These are phyloP conservation scores for Nannoperca australis DNA, from an alignment of 2,797 vertebrate genomes.

Conservation along the genomic window DNA sequence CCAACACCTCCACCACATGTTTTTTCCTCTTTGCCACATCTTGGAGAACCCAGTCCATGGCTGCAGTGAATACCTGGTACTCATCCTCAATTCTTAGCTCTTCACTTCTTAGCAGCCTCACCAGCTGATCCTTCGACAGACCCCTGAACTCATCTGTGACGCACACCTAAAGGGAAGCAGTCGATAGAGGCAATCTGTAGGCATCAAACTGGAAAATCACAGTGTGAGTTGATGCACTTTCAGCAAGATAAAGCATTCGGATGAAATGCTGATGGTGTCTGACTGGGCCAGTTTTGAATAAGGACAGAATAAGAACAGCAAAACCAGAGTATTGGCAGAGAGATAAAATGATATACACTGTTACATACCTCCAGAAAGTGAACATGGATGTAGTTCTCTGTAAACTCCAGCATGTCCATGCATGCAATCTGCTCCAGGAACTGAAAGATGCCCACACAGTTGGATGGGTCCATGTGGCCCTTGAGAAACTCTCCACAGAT, in stretches of 20 bases:
- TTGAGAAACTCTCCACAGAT: constrained; percentile 96
- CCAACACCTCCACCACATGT: constrained; percentile 92
- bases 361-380: constrained; percentile 92
- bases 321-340: background rate
- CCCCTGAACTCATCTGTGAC: constrained; percentile 91
- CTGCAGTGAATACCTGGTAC: constrained; percentile 95
- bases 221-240: background rate
- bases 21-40: constrained; percentile 93
- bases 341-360: background rate
- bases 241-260: background rate
- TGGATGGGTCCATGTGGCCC: constrained; percentile 92
- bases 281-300: background rate
- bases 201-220: background rate
- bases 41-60: constrained; percentile 96
- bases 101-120: constrained; percentile 93
- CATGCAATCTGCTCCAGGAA: constrained; percentile 96
- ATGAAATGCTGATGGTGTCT: background rate
- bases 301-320: background rate
- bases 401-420: constrained; percentile 92
- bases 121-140: constrained; percentile 93
- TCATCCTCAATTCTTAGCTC: constrained; percentile 97
- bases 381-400: constrained; percentile 94
- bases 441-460: constrained; percentile 96
- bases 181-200: background rate
- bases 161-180: constrained; percentile 77